A percentile compares a stretch with the other conserved stretches of the same genome.
Evolutionary conservation across 2,113 vertebrate genomes (phyloP).

Genomic region (Rhynchomys soricoides): DNA sequence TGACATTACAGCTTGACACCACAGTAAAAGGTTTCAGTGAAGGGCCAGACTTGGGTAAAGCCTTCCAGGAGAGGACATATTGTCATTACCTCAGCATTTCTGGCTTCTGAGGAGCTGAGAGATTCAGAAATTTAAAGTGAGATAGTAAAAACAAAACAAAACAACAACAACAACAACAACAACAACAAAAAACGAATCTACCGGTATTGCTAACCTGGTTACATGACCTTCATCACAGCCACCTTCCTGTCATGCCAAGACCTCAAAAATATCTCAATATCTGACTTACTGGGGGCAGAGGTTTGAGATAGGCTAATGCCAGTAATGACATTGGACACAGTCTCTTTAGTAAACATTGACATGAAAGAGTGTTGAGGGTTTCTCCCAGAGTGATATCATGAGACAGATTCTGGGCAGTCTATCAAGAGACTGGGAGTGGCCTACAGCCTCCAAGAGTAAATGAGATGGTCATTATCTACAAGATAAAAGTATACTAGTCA

Average conservation of each 20-base stretch:
- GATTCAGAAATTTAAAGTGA: conserved; percentile 52
- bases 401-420: not conserved
- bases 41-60: not conserved
- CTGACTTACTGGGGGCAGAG: not conserved
- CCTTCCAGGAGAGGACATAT: not conserved
- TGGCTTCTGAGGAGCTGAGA: not conserved
- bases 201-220: not conserved
- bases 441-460: not conserved
- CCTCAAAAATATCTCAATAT: conserved; percentile 8
- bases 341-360: not conserved
- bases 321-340: not conserved
- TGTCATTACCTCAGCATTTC: not conserved
- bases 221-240: not conserved
- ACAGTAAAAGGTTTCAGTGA: not conserved
- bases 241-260: not conserved
- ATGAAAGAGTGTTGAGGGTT: not conserved
- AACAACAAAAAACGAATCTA: not conserved
- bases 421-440: not conserved
- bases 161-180: too few relatives aligned
- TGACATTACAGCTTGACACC: not conserved
- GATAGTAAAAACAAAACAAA: not conserved
- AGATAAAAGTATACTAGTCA: not conserved
- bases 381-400: conserved; percentile 28
- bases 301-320: not conserved
- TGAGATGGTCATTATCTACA: not conserved